Percentiles rank a stretch among this genome's conserved stretches.
These are phyloP conservation scores for Subacronicta megacephala DNA, from an alignment of 2,888 invertebrate genomes.

Conservation along the genomic window DNA sequence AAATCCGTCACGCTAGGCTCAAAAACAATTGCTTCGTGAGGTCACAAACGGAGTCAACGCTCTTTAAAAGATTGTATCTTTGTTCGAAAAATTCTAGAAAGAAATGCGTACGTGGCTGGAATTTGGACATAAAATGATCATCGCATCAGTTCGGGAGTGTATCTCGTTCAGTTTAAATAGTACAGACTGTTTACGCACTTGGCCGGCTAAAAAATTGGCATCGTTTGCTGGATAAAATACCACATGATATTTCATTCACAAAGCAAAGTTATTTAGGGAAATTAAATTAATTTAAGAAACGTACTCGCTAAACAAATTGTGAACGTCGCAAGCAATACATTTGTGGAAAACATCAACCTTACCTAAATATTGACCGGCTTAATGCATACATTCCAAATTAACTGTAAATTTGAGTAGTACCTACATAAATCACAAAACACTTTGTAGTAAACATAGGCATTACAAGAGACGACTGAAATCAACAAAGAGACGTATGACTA, in stretches of 20 bases:
- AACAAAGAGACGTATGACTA: slow-evolving; percentile 75
- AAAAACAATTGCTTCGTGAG: slow-evolving; percentile 67
- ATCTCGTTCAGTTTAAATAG: slow-evolving; percentile 57
- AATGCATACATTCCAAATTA: slow-evolving; percentile 25
- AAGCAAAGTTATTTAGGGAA: slow-evolving; percentile 44
- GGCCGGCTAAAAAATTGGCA: slow-evolving; percentile 64
- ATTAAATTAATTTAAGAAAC: slow-evolving; percentile 41
- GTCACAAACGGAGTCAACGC: slow-evolving; percentile 64
- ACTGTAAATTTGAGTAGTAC: slow-evolving; percentile 23
- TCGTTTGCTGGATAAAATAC: slow-evolving; percentile 54
- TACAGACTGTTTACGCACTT: slow-evolving; percentile 61
- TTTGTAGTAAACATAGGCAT: slow-evolving; percentile 59
- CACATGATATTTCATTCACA: slow-evolving; percentile 54
- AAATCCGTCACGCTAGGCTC: slow-evolving; percentile 69
- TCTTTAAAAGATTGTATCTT: slow-evolving; percentile 66
- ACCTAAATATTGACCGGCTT: slow-evolving; percentile 26
- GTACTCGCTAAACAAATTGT: slow-evolving; percentile 16
- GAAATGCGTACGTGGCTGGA: slow-evolving; percentile 65
- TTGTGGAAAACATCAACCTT: slow-evolving; percentile 35
- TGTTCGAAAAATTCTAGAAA: slow-evolving; percentile 66
- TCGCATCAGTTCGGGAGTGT: slow-evolving; percentile 45
- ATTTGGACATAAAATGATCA: slow-evolving; percentile 59
- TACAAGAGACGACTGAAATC: slow-evolving; percentile 58
- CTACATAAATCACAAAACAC: slow-evolving; percentile 43
- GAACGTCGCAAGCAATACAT: slow-evolving; percentile 23